These are phyloP conservation scores for Epirrita christyi DNA, from an alignment of 2,888 invertebrate genomes.

Conservation along the genomic window DNA sequence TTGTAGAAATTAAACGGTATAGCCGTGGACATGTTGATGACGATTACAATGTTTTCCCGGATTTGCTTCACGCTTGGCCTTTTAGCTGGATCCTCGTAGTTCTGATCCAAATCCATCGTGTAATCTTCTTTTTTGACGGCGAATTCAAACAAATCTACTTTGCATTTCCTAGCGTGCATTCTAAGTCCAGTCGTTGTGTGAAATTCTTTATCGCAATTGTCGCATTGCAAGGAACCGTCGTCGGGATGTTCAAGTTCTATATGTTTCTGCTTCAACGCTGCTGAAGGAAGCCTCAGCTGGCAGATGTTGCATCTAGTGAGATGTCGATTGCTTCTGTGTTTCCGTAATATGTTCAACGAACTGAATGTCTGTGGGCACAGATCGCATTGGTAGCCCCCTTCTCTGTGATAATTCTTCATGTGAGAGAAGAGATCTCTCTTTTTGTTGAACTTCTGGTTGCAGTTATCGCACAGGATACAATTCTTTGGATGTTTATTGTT, in stretches of 20 bases:
- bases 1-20: slow-evolving; percentile 79
- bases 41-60: slow-evolving; percentile 70
- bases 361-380: slow-evolving; percentile 66
- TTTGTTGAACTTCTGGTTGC: slow-evolving; percentile 75
- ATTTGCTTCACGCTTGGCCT: slow-evolving; percentile 75
- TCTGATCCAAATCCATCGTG: slow-evolving; percentile 64
- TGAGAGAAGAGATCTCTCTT: slow-evolving; percentile 74
- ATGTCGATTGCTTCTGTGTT: slow-evolving; percentile 71
- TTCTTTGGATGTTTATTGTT: slow-evolving; percentile 75
- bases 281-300: slow-evolving; percentile 69
- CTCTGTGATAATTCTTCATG: slow-evolving; percentile 76
- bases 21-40: slow-evolving; percentile 78
- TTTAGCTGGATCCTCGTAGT: slow-evolving; percentile 58
- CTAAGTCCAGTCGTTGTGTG: slow-evolving; percentile 74
- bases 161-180: slow-evolving; percentile 75
- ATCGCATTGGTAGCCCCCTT: slow-evolving; percentile 74
- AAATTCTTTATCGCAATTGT: slow-evolving; percentile 70
- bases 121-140: slow-evolving; percentile 65
- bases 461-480: slow-evolving; percentile 72
- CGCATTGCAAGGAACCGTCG: slow-evolving; percentile 69
- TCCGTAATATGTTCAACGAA: slow-evolving; percentile 70
- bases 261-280: slow-evolving; percentile 71
- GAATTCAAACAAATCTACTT: slow-evolving; percentile 56
- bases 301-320: slow-evolving; percentile 70
- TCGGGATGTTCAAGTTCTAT: slow-evolving; percentile 75